Conservation (phyloP, 2,113 vertebrate species). For the Bagarius yarrelli region DNA sequence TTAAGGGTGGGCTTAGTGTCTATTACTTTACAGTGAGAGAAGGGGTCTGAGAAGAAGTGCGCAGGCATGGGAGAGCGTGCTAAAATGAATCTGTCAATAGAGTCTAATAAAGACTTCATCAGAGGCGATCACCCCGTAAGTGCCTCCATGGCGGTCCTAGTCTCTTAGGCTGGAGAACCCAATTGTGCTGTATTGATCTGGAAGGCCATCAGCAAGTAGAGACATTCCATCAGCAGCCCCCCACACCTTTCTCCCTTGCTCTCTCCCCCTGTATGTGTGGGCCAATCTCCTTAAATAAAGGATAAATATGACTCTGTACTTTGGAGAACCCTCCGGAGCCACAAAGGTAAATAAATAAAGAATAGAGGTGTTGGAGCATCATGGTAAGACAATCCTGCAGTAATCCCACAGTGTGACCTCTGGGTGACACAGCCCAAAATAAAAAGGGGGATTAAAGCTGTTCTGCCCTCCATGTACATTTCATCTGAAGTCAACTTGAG, state of each 20-base stretch:
- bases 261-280: conserved; percentile 33
- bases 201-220: conserved; percentile 63
- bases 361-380: conserved; percentile 52
- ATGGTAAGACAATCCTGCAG: conserved; percentile 62
- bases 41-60: conserved; percentile 48
- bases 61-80: conserved; percentile 47
- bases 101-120: conserved; percentile 76
- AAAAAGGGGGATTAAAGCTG: conserved; percentile 59
- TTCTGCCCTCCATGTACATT: conserved; percentile 51
- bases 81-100: conserved; percentile 75
- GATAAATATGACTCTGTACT: conserved; percentile 62
- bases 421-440: conserved; percentile 65
- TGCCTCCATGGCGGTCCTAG: conserved; percentile 61
- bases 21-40: conserved; percentile 64
- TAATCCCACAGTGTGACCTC: conserved; percentile 68
- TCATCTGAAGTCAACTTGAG: conserved; percentile 43
- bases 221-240: conserved; percentile 49
- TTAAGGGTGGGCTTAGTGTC: conserved; percentile 59
- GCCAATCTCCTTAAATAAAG: conserved; percentile 73
- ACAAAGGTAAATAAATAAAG: conserved; percentile 63
- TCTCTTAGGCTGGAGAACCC: conserved; percentile 71
- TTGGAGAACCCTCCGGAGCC: conserved; percentile 64
- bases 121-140: conserved; percentile 71
- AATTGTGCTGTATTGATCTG: conserved; percentile 75
- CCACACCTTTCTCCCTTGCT: conserved; percentile 24